phyloP scores from a whole-genome alignment of 2,797 vertebrate genomes.

The Anguilla obscura region DNA sequence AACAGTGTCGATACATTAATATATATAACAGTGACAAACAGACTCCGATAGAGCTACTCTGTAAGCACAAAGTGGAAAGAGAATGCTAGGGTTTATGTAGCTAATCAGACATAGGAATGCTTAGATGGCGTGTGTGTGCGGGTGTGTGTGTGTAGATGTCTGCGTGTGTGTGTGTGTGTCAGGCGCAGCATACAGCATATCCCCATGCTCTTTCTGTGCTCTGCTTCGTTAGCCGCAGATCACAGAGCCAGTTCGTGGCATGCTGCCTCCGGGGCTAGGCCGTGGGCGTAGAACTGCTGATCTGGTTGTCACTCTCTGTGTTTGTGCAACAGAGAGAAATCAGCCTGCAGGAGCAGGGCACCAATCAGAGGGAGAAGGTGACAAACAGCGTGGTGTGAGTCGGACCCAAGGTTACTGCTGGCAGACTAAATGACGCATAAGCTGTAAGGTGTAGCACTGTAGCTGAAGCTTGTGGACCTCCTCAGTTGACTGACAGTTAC shows the following conservation, averaged over 20 bases:
- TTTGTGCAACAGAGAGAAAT: constrained; percentile 9
- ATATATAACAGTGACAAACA: not conserved
- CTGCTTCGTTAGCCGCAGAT: not conserved
- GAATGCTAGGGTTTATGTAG: no score
- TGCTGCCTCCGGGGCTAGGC: not conserved
- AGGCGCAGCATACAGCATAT: constrained; percentile 10
- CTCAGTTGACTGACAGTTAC: not conserved
- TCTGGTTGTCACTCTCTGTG: not conserved
- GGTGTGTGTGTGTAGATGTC: not conserved
- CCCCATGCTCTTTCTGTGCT: not conserved
- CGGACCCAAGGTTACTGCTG: not conserved
- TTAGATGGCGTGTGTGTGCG: not conserved
- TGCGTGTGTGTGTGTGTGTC: not conserved
- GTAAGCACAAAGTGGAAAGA: not conserved
- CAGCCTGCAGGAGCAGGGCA: not conserved
- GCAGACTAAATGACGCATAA: not conserved
- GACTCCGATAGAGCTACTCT: not conserved
- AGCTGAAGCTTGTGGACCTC: not conserved
- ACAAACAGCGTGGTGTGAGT: not conserved
- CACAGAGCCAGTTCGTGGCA: not conserved
- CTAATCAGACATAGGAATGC: not conserved
- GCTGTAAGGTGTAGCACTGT: not conserved
- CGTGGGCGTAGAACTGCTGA: constrained; percentile 1
- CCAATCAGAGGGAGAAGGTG: not conserved
- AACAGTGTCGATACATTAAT: not conserved